Conservation (phyloP, 2,113 vertebrate genomes). For the Hydropotes inermis region DNA sequence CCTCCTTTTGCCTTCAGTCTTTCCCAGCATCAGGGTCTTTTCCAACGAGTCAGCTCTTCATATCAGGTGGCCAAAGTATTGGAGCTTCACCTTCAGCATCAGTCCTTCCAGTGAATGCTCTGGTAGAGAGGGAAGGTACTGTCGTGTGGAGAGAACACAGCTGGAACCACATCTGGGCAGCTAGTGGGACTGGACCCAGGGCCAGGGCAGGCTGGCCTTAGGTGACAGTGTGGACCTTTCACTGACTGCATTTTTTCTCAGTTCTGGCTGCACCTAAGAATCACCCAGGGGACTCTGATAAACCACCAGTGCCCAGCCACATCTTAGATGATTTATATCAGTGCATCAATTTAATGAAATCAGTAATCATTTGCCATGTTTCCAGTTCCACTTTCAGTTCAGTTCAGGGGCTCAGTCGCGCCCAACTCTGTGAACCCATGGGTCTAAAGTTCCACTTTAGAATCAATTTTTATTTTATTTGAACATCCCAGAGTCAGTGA, state of each 20-base stretch:
- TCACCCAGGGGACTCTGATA: neutral
- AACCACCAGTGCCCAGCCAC: neutral
- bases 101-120: neutral
- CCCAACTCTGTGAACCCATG: fast-evolving
- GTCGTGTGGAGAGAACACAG: neutral
- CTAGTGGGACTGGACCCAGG: too few species aligned
- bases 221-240: neutral
- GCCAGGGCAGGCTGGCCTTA: neutral
- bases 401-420: neutral
- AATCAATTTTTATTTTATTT: neutral
- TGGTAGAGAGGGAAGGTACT: neutral
- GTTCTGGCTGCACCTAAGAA: neutral
- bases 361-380: neutral
- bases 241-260: neutral
- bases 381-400: neutral
- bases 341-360: neutral
- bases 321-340: neutral
- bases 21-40: neutral
- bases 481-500: neutral
- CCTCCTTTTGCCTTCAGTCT: neutral
- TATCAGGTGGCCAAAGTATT: neutral
- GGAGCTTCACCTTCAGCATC: neutral
- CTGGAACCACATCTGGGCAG: neutral
- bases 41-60: neutral
- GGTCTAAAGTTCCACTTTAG: neutral